Conservation (phyloP, 1,140 invertebrate genomes). For the Macrostomum lignano region DNA sequence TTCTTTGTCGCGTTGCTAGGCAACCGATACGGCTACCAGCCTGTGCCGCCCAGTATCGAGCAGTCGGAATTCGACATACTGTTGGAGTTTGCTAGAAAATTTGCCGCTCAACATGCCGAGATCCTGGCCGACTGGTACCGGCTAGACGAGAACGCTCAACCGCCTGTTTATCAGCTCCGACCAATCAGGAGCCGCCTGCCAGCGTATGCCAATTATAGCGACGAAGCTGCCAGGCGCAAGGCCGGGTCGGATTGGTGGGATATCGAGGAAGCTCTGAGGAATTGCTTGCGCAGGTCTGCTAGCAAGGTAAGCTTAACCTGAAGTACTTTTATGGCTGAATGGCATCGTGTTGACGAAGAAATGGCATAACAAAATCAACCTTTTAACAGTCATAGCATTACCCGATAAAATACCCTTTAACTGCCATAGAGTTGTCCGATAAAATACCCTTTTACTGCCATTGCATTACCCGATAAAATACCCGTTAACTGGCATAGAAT, state of each 20-base stretch:
- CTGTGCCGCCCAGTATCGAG: slow-evolving; percentile 12
- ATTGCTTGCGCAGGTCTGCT: background rate
- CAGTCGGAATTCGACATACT: slow-evolving; percentile 12
- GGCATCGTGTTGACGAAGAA: background rate
- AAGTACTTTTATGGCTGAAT: background rate
- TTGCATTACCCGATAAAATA: too few relatives aligned
- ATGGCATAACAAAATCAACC: too few relatives aligned
- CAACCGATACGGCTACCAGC: slow-evolving; percentile 18
- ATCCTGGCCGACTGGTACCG: slow-evolving; percentile 1
- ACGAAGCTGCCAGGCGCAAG: background rate
- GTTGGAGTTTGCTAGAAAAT: slow-evolving; percentile 7
- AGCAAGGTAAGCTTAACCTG: background rate
- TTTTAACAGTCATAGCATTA: too few relatives aligned
- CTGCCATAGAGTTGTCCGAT: too few relatives aligned
- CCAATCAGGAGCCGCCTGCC: background rate
- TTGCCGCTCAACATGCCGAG: background rate
- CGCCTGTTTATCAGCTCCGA: slow-evolving; percentile 2
- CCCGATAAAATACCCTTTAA: too few relatives aligned
- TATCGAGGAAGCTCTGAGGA: background rate
- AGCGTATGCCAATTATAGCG: background rate
- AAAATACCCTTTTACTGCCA: too few relatives aligned
- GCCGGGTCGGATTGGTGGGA: slow-evolving; percentile 1
- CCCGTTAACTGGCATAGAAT: too few relatives aligned
- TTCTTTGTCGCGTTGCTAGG: slow-evolving; percentile 22
- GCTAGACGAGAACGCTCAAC: slow-evolving; percentile 2